phyloP scores from a whole-genome alignment of 1,140 invertebrate species.

The Goniozus legneri region DNA sequence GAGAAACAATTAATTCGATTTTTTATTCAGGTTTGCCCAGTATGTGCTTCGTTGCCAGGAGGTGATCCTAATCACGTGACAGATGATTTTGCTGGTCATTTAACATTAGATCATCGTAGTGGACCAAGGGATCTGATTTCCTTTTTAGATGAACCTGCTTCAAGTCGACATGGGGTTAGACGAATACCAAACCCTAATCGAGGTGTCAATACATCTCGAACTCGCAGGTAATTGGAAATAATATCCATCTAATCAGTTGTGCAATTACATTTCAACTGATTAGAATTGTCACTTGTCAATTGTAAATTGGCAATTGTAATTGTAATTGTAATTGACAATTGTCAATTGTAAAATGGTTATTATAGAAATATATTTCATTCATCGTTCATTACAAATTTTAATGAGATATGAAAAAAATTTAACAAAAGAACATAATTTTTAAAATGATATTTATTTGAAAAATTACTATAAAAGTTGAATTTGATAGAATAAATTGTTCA shows the following conservation, averaged over 20 bases:
- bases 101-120: conserved; percentile 89
- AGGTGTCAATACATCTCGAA: conserved; percentile 71
- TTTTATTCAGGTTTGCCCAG: conserved; percentile 79
- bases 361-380: too few relatives aligned
- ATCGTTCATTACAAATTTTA: too few relatives aligned
- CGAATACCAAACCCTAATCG: conserved; percentile 77
- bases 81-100: conserved; percentile 95
- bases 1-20: too few relatives aligned
- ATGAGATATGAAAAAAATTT: too few relatives aligned
- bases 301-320: too few relatives aligned
- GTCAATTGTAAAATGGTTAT: too few relatives aligned
- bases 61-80: conserved; percentile 97
- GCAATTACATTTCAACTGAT: too few relatives aligned
- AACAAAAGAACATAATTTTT: too few relatives aligned
- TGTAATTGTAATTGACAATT: too few relatives aligned
- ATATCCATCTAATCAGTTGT: too few relatives aligned
- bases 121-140: conserved; percentile 83
- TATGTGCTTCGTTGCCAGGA: conserved; percentile 92
- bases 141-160: conserved; percentile 83
- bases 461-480: background rate
- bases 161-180: conserved; percentile 76
- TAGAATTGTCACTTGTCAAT: too few relatives aligned
- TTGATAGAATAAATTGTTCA: background rate
- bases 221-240: conserved; percentile 62
- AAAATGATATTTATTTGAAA: background rate